Evolutionary conservation across 1,140 invertebrate species (phyloP), one percentile per base, ranked within the genome.

Genomic region (Charaxes varanes): DNA sequence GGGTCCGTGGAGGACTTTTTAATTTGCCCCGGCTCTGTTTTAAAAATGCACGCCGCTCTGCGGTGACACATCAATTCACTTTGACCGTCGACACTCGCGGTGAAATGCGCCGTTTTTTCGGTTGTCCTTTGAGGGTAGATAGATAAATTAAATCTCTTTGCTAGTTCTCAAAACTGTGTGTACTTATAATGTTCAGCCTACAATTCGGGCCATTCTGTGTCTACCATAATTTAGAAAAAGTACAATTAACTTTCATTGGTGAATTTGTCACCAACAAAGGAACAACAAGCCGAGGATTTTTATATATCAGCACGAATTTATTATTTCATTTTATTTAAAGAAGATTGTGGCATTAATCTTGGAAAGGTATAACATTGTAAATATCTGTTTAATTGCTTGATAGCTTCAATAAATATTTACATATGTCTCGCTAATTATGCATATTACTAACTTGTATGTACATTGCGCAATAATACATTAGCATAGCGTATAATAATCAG

Each of bases 41-140:
- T 79, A 82, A 82, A 79, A 76, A 82, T 82, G 65, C 74, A 79
- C 65, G 65, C 48, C 62, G 62, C 60, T 68, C 60, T 70, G 74
- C 66, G 77, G 72, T 63, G 76, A 76, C 77, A 77, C 63, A 63
- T 72, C 70, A 72, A 74, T 79, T 74, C 68, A 73, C 74, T 81
- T 69, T 69, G 63, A 69, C 55, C 60, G 71, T 65, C 32, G 41
- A 30, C 41, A 40, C 22, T 37, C 30, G 22, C 14, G 31, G 35
- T 40, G 15, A 38, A 46, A 46, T 40, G 43, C 30, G 30, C 22
- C 38, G 16, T 40, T 46, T 46, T 35, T 35, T 35, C 33, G 30
- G 22, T 36, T 42, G 21, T 22, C 7, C 16, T 14, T 15, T 22
- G 16, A 31, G 28, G 28, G 4, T 31, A 31, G 11, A 31, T 31